phyloP scores from a whole-genome alignment of 2,113 vertebrate genomes.

The Australoheros scitulus region DNA sequence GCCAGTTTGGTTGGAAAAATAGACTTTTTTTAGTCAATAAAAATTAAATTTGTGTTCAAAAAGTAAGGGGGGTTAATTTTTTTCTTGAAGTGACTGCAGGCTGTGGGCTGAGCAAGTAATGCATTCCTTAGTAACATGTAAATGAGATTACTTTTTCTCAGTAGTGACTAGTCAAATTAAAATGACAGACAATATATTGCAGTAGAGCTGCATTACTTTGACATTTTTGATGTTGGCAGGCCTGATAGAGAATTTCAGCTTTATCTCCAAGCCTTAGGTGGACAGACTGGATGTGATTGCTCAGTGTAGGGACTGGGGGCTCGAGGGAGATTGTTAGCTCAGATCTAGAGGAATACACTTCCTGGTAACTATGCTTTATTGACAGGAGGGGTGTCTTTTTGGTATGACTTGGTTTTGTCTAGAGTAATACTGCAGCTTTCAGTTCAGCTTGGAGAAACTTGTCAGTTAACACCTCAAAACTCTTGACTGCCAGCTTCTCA shows the following conservation, averaged over 20 bases:
- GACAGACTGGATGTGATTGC: not conserved
- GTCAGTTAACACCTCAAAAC: not conserved
- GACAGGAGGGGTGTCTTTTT: not conserved
- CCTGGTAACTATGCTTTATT: not conserved
- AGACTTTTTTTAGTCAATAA: not conserved
- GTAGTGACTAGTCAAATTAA: not conserved
- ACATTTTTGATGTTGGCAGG: constrained; percentile 6
- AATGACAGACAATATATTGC: not conserved
- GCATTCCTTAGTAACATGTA: not conserved
- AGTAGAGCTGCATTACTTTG: not conserved
- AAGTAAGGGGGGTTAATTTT: not conserved
- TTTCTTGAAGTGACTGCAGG: constrained; percentile 1
- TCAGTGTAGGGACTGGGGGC: not conserved
- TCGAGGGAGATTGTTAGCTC: not conserved
- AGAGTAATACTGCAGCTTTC: not conserved
- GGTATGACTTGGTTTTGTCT: not conserved
- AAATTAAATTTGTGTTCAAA: not conserved
- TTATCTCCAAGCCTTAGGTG: not conserved
- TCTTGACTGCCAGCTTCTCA: not conserved
- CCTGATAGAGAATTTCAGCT: not conserved
- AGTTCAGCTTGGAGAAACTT: not conserved
- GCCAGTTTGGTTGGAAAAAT: not conserved
- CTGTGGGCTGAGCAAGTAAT: not conserved
- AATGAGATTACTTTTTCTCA: not conserved
- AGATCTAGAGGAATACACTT: not conserved